These are phyloP conservation scores for Drosophila meridiana DNA, from an alignment of 2,888 invertebrate species.

Conservation along the genomic window DNA sequence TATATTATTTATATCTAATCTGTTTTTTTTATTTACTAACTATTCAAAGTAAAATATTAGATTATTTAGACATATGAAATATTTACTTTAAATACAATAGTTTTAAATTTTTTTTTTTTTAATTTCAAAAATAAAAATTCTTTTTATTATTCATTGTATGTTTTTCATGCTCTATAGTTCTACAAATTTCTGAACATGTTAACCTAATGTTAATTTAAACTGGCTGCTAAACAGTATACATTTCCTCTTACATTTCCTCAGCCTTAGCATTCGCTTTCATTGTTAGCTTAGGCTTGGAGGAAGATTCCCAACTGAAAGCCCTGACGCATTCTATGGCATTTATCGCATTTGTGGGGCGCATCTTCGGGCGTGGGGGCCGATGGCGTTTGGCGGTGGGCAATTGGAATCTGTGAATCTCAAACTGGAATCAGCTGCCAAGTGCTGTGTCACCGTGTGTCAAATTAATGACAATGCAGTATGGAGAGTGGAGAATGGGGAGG, in stretches of 20 bases:
- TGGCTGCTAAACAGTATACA: not conserved
- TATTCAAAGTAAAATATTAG: too few relatives aligned
- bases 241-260: not conserved
- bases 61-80: too few relatives aligned
- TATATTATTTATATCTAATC: too few relatives aligned
- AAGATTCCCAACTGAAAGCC: conserved; percentile 1
- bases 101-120: too few relatives aligned
- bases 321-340: conserved; percentile 20
- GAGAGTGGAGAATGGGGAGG: conserved; percentile 6
- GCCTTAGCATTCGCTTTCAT: not conserved
- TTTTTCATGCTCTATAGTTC: too few relatives aligned
- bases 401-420: conserved; percentile 16
- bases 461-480: conserved; percentile 65
- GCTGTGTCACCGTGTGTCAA: conserved; percentile 61
- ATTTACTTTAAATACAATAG: too few relatives aligned
- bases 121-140: too few relatives aligned
- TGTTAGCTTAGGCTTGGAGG: not conserved
- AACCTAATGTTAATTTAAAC: too few relatives aligned
- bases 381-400: not conserved
- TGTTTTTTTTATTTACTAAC: too few relatives aligned
- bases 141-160: too few relatives aligned
- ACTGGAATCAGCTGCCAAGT: conserved; percentile 35
- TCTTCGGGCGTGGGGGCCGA: not conserved
- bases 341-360: conserved; percentile 3
- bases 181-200: too few relatives aligned